Evolutionary conservation across 2,888 invertebrate species (phyloP), one percentile per base, ranked within the genome.

Genomic region (Dermolepida albohirtum): DNA sequence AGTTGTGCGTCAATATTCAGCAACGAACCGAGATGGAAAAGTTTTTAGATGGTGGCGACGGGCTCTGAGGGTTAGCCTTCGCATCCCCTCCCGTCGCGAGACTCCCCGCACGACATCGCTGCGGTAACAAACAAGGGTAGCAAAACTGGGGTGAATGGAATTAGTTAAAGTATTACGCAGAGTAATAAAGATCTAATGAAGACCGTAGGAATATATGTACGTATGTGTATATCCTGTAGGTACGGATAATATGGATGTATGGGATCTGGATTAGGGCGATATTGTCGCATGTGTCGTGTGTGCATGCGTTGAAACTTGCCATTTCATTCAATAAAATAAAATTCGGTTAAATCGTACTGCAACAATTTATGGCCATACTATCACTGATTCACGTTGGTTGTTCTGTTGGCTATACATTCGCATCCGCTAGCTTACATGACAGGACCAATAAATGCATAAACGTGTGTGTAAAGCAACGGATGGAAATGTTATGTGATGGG

Each of bases 101-200:
- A 4, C 57, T 7, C 16, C 27, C 22, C 44, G 43, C 43, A 7
- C 59, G 43, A 22, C 44, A 29, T 59, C 44, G 14, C 41, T 44
- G 59, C 59, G 59, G 59, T 59, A 59, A 43, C 64, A 51, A 51
- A 52, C 64, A 52, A 64, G 64, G 64, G 64, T 41, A 14, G 64
- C 59, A 14, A 64, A 64, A 52, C 50, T 64, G 22, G 64, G 64
- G 64, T 64, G 64, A 64, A 64, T 43, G 40, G 52, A 49, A 64
- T 64, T 64, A 64, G 64, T 64, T 52, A 41, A 51, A 52, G 43
- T 41, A 64, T 52, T 57, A 64, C 64, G 22, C 51, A 51, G 52
- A 41, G 40, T 64, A 64, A 64, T 64, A 64, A 64, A 64, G 64
- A 43, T 52, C 64, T 64, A 64, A 64, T 64, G 64, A 64, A 52